Conservation (phyloP, 2,113 vertebrate species). For the Corvus moneduloides region DNA sequence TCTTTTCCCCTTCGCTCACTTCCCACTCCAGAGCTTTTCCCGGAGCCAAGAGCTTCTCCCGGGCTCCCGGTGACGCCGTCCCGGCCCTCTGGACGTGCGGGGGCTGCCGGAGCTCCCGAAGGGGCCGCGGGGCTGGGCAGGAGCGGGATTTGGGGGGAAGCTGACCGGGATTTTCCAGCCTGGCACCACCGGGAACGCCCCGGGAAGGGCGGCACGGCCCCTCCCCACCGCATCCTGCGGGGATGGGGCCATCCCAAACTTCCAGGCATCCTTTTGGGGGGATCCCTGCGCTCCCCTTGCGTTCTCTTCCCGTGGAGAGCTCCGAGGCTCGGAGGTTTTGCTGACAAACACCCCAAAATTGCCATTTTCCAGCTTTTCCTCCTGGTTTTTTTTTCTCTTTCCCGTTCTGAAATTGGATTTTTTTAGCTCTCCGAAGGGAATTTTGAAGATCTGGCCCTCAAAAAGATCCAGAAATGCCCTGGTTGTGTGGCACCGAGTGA, state of each 20-base stretch:
- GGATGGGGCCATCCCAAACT: not conserved
- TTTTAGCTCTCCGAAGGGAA: not conserved
- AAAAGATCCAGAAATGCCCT: not conserved
- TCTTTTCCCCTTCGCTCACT: conserved; percentile 39
- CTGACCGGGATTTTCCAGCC: not conserved
- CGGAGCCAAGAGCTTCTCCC: not conserved
- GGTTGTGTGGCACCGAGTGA: not conserved
- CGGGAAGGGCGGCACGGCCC: not conserved
- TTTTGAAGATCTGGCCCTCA: not conserved
- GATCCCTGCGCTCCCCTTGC: not conserved
- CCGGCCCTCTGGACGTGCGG: not conserved
- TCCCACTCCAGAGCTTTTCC: not conserved
- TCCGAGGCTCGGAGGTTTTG: not conserved
- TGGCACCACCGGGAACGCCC: not conserved
- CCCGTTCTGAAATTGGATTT: not conserved
- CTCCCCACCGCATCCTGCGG: fast-evolving
- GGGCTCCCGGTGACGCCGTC: not conserved
- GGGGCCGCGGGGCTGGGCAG: not conserved
- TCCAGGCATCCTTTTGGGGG: fast-evolving
- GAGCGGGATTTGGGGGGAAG: fast-evolving
- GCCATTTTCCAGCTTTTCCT: not conserved
- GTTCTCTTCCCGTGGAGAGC: not conserved
- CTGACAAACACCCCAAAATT: not conserved
- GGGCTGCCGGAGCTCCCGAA: not conserved
- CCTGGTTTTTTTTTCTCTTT: too few relatives aligned